phyloP scores from a whole-genome alignment of 2,113 vertebrate genomes.

The Sander lucioperca region DNA sequence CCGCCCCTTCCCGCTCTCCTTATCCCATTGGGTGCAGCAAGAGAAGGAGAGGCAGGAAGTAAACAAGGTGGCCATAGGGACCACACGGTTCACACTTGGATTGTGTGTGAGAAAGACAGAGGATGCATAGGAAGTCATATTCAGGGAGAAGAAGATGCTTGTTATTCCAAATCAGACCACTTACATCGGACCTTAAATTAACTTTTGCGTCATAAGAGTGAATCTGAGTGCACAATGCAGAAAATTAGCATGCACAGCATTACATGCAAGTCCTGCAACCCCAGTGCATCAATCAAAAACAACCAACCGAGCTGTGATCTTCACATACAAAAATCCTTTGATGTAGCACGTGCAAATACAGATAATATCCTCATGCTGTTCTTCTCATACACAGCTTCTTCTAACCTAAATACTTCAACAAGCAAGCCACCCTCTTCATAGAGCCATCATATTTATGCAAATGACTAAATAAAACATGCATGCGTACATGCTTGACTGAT shows the following conservation, averaged over 20 bases:
- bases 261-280: conserved; percentile 22
- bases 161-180: conserved; percentile 2
- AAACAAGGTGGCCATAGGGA: conserved; percentile 59
- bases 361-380: background rate
- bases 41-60: conserved; percentile 42
- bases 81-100: background rate
- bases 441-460: conserved; percentile 42
- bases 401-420: conserved; percentile 60
- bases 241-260: background rate
- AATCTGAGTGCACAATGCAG: background rate
- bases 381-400: background rate
- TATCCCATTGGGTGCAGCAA: conserved; percentile 28
- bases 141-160: background rate
- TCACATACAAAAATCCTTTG: conserved; percentile 26
- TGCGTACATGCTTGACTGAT: conserved; percentile 50
- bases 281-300: conserved; percentile 49
- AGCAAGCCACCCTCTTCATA: conserved; percentile 22
- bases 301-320: background rate
- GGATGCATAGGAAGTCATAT: background rate
- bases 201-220: background rate
- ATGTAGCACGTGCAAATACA: conserved; percentile 37
- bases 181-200: background rate
- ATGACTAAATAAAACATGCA: conserved; percentile 51
- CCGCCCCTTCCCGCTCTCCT: background rate
- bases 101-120: background rate